These are phyloP conservation scores for Oligia strigilis DNA, from an alignment of 2,888 invertebrate genomes.

Conservation along the genomic window DNA sequence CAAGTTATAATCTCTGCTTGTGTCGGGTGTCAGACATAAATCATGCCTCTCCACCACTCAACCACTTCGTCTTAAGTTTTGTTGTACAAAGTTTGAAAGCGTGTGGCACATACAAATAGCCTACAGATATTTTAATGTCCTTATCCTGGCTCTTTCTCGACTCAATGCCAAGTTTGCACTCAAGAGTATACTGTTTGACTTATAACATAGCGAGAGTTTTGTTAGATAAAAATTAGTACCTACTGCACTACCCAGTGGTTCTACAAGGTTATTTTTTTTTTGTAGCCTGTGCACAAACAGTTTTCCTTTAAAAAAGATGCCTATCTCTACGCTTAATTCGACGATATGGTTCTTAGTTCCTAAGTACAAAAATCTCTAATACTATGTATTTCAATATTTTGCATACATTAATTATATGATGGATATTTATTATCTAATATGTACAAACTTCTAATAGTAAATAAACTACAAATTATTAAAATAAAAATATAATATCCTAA, in stretches of 20 bases:
- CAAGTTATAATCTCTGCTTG: slow-evolving; percentile 35
- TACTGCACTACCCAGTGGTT: background rate
- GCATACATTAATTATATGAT: too few relatives aligned
- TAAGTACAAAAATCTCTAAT: background rate
- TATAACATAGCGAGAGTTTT: background rate
- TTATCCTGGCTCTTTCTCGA: background rate
- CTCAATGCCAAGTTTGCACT: slow-evolving; percentile 19
- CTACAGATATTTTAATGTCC: slow-evolving; percentile 42
- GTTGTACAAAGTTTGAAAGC: slow-evolving; percentile 36
- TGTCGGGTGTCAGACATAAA: slow-evolving; percentile 49
- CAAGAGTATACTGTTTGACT: slow-evolving; percentile 3
- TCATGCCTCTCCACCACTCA: slow-evolving; percentile 15
- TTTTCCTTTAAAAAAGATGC: background rate
- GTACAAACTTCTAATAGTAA: too few relatives aligned
- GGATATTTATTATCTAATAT: too few relatives aligned
- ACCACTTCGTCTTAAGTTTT: slow-evolving; percentile 19
- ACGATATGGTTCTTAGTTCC: background rate
- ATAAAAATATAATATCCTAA: too few relatives aligned
- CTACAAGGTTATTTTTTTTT: background rate
- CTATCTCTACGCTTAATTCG: background rate
- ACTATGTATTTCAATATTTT: too few relatives aligned
- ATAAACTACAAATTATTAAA: too few relatives aligned
- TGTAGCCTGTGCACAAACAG: background rate
- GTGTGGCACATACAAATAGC: slow-evolving; percentile 22
- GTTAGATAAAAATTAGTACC: background rate